Base-by-base conservation (phyloP, 1,140 invertebrate genomes). In the Leptinotarsa undecemlineata region DNA sequence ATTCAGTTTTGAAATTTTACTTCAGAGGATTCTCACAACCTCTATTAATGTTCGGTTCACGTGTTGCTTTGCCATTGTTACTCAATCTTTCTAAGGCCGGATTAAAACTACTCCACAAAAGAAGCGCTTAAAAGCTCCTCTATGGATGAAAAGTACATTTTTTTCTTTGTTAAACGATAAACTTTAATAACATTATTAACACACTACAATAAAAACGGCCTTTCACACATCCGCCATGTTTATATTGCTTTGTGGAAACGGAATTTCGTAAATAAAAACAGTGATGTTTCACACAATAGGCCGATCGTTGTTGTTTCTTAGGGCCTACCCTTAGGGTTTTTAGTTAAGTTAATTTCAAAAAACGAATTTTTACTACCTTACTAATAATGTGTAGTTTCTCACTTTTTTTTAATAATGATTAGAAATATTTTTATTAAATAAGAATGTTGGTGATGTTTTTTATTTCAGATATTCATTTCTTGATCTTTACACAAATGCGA, bases 161-260 rank as follows among this genome's bases (percentile, higher is more conserved):
- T 74, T 68, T 74, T 72, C 33, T 74, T 77, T 77, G 72, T 77
- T 72, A 48, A 61, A 69, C 76, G 76, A 72, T 77, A 60, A 77
- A 77, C 76, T 68, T 74, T 74, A 77, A 77, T 74, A 77, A 74
- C 76, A 68, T 77, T 77, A 77, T 77, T 77, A 77, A 72, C 17
- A 23, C 62, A 63, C n/a, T 20, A 77, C 70, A 77, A 77, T 71
- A 69, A 72, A 64, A 20, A 33, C 63, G 15, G 63, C 72, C 73
- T 74, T 77, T 77, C 76, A 77, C 76, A 77, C 73, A 69, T 74
- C 72, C 72, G 64, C 73, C 63, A 64, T 64, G 76, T 77, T 77
- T 77, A 77, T 60, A 60, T 64, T 64, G 63, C 63, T 64, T 26
- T 64, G 63, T 64, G 63, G 20, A 64, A 20, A 64, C 20, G 20